phyloP scores from a whole-genome alignment of 2,797 vertebrate genomes.

The Naso thynnoides region DNA sequence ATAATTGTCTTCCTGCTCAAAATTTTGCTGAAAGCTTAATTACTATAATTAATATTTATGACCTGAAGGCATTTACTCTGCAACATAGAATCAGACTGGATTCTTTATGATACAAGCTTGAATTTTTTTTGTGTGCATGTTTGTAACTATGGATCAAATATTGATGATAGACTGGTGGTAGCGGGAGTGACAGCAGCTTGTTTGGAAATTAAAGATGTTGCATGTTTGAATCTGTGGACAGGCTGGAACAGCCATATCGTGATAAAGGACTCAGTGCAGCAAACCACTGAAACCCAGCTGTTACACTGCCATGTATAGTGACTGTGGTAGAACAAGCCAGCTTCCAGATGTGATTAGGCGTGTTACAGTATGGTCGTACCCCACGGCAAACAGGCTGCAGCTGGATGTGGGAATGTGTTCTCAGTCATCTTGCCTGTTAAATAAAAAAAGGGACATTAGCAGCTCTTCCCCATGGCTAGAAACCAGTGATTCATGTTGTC shows the following conservation, averaged over 20 bases:
- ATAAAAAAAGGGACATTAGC: conserved; percentile 30
- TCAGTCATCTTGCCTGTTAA: conserved; percentile 41
- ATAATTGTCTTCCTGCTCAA: conserved; percentile 40
- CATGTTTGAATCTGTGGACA: conserved; percentile 5
- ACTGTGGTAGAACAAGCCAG: conserved; percentile 25
- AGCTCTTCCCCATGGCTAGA: conserved; percentile 33
- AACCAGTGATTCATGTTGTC: conserved; percentile 44
- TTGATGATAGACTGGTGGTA: neutral
- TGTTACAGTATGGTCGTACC: conserved; percentile 23
- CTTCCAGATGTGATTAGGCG: conserved; percentile 51
- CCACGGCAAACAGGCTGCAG: conserved; percentile 31
- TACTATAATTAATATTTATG: conserved; percentile 30
- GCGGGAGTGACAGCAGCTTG: neutral
- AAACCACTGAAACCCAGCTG: conserved; percentile 32
- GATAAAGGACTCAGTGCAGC: conserved; percentile 8
- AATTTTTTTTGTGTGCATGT: neutral
- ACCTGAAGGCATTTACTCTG: conserved; percentile 33
- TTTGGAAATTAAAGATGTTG: neutral
- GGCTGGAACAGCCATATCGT: neutral
- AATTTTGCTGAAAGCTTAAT: conserved; percentile 32
- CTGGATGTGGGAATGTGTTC: conserved; percentile 33
- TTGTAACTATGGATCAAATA: neutral
- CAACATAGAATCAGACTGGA: conserved; percentile 34
- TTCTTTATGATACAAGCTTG: conserved; percentile 7
- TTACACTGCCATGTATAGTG: conserved; percentile 13